Percentiles rank a stretch among this genome's conserved stretches.
Conservation (phyloP, 2,797 vertebrate species). For the Acestrorhynchus altus region DNA sequence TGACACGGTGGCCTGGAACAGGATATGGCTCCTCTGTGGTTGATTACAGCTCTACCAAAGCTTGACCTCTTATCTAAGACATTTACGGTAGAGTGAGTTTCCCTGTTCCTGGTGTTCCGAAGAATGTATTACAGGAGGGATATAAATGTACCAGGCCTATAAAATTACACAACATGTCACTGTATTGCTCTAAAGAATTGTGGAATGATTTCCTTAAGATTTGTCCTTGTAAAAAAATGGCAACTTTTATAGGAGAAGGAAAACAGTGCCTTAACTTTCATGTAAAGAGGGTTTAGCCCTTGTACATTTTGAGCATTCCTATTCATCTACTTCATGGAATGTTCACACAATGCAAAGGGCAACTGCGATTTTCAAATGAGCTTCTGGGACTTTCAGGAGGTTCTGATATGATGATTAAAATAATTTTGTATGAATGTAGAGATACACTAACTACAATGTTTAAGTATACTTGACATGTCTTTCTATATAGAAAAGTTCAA, state of each 20-base stretch:
- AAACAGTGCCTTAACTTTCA: not conserved
- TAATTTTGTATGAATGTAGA: too few relatives aligned
- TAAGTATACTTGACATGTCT: too few relatives aligned
- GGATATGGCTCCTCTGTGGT: constrained; percentile 5
- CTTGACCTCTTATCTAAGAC: constrained; percentile 1
- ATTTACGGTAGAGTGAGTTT: constrained; percentile 34
- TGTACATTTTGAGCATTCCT: not conserved
- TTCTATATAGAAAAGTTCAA: too few relatives aligned
- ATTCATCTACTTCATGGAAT: too few relatives aligned
- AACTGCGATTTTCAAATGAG: too few relatives aligned
- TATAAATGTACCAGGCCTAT: constrained; percentile 19
- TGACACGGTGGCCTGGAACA: not conserved
- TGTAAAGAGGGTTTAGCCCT: too few relatives aligned
- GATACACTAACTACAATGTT: too few relatives aligned
- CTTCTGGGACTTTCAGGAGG: too few relatives aligned
- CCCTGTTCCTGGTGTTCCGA: constrained; percentile 1
- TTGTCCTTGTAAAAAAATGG: not conserved
- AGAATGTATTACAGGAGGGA: not conserved
- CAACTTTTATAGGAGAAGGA: not conserved
- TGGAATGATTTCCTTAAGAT: not conserved
- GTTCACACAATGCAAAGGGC: too few relatives aligned
- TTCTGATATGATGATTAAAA: too few relatives aligned
- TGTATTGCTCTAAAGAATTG: not conserved
- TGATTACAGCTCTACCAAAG: constrained; percentile 15
- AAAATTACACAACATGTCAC: not conserved